Evolutionary conservation across 2,797 vertebrate genomes (phyloP).

Genomic region (Decapterus maruadsi): DNA sequence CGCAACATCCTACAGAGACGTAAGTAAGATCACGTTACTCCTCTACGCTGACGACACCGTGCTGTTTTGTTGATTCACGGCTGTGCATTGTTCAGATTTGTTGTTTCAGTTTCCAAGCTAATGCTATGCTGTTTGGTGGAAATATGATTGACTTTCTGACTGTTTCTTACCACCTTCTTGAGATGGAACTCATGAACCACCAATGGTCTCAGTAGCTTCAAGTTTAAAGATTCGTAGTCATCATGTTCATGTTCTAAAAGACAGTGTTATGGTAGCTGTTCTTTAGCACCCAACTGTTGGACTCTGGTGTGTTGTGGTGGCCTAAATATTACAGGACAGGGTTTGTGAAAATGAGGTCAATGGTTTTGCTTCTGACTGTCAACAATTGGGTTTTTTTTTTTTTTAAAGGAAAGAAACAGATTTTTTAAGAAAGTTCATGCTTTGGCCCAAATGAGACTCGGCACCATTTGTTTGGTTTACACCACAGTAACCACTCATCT

Average conservation of each 20-base stretch:
- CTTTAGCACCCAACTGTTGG: not conserved
- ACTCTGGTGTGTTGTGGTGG: not conserved
- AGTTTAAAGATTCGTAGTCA: not conserved
- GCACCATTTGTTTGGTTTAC: not conserved
- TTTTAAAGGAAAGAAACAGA: too few species aligned
- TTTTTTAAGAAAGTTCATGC: not conserved
- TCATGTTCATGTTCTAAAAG: too few species aligned
- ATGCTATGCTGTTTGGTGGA: not conserved
- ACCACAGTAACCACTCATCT: not conserved
- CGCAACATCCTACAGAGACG: conserved; percentile 90
- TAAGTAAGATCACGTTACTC: conserved; percentile 79
- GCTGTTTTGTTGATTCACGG: not conserved
- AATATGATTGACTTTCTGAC: not conserved
- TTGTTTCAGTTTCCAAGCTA: too few species aligned
- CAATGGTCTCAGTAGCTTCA: not conserved
- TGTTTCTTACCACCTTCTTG: not conserved
- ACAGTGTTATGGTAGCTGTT: not conserved
- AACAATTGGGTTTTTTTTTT: not conserved
- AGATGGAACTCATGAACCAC: not conserved
- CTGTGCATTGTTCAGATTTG: not conserved
- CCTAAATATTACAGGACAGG: not conserved
- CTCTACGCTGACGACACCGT: conserved; percentile 35
- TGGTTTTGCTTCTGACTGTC: not conserved
- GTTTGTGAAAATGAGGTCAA: not conserved
- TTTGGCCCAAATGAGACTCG: not conserved